Conservation (phyloP, 2,797 vertebrate genomes). For the Distichodus sexfasciatus region DNA sequence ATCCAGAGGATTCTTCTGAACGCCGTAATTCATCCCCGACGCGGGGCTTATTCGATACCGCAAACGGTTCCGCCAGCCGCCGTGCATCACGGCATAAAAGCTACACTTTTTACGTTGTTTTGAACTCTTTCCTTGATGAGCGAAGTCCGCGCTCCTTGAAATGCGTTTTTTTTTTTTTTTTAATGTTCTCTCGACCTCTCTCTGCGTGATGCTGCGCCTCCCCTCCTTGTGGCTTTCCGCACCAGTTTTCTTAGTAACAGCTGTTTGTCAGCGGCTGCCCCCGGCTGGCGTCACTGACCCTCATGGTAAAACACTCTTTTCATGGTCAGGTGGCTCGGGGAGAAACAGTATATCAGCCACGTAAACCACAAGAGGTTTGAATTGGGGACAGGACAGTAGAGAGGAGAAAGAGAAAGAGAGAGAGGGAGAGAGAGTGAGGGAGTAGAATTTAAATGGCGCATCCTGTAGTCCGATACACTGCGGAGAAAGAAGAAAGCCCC, state of each 20-base stretch:
- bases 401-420: constrained; percentile 21
- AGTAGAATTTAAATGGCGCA: constrained; percentile 63
- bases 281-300: constrained; percentile 46
- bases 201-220: too few species aligned
- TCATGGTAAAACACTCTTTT: constrained; percentile 66
- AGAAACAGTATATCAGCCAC: constrained; percentile 72
- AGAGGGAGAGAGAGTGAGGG: constrained; percentile 8
- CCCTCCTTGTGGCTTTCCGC: neutral
- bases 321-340: constrained; percentile 68
- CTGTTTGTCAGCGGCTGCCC: constrained; percentile 56
- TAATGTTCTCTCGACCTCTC: neutral
- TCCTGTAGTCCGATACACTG: constrained; percentile 67
- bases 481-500: constrained; percentile 53
- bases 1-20: constrained; percentile 56
- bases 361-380: constrained; percentile 72
- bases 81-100: too few species aligned
- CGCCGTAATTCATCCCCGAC: constrained; percentile 47
- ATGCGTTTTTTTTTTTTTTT: too few species aligned
- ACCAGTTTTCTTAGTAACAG: constrained; percentile 52
- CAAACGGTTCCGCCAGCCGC: too few species aligned
- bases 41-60: too few species aligned
- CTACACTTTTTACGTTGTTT: too few species aligned
- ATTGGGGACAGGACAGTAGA: constrained; percentile 65
- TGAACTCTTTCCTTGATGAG: too few species aligned
- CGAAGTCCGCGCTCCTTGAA: too few species aligned